A percentile compares a stretch with the other conserved stretches of the same genome.
These are phyloP conservation scores for Napeogenes sylphis DNA, from an alignment of 2,888 invertebrate species.

Conservation along the genomic window DNA sequence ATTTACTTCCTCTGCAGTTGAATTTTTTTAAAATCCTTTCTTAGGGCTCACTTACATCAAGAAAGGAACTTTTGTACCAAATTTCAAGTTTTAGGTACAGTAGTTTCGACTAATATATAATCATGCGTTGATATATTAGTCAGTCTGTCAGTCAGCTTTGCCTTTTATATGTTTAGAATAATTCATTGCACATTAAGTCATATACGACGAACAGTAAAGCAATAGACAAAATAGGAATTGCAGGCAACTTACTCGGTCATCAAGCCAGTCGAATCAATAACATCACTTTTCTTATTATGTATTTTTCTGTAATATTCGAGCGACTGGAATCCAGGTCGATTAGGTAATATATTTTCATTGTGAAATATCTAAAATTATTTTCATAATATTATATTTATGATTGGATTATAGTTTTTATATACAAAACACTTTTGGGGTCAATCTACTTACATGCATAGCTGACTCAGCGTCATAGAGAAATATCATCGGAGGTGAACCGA, in stretches of 20 bases:
- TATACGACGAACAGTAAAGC: background rate
- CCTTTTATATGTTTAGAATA: background rate
- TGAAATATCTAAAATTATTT: constrained; percentile 46
- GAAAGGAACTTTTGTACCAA: too few relatives aligned
- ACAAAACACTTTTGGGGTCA: too few relatives aligned
- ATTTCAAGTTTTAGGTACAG: too few relatives aligned
- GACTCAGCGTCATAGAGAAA: constrained; percentile 48
- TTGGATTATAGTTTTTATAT: too few relatives aligned
- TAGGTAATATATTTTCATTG: constrained; percentile 48
- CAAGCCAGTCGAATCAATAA: constrained; percentile 31
- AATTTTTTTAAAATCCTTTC: too few relatives aligned
- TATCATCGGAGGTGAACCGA: constrained; percentile 40
- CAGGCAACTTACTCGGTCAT: constrained; percentile 23
- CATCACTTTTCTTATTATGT: constrained; percentile 33
- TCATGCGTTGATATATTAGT: too few relatives aligned
- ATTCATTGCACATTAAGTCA: background rate
- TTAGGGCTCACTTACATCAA: too few relatives aligned
- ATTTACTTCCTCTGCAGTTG: too few relatives aligned
- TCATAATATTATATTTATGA: too few relatives aligned
- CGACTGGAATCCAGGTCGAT: constrained; percentile 48
- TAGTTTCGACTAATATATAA: too few relatives aligned
- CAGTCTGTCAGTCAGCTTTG: too few relatives aligned
- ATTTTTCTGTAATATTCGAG: constrained; percentile 49
- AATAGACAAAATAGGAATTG: background rate
- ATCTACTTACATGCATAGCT: constrained; percentile 38